phyloP scores from a whole-genome alignment of 2,797 vertebrate genomes.

The Todus mexicanus region DNA sequence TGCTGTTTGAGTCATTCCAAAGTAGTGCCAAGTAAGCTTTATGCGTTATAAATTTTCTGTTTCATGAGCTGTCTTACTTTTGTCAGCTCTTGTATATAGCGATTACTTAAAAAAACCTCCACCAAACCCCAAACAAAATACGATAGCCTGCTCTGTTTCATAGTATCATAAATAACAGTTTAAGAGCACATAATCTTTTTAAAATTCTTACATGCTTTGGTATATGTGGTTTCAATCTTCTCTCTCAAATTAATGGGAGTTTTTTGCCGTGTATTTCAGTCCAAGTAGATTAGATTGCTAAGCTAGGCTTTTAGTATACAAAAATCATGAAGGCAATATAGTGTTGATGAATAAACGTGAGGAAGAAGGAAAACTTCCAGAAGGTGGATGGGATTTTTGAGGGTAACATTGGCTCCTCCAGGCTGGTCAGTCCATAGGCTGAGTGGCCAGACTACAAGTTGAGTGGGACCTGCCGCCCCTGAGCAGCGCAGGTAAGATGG shows the following conservation, averaged over 20 bases:
- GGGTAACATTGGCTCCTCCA: background rate
- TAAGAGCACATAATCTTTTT: background rate
- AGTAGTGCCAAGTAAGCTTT: background rate
- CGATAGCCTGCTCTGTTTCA: background rate
- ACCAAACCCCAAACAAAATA: background rate
- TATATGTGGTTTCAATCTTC: background rate
- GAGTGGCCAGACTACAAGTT: too few species aligned
- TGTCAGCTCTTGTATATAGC: background rate
- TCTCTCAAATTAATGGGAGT: background rate
- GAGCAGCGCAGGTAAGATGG: accelerated
- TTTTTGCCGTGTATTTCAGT: background rate
- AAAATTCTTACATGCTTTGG: background rate
- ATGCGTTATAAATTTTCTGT: background rate
- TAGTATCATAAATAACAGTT: background rate
- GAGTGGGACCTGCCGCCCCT: too few species aligned
- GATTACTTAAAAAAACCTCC: background rate
- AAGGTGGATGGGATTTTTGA: background rate
- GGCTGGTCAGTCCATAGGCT: accelerated
- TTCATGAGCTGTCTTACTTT: background rate
- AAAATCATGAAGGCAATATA: background rate
- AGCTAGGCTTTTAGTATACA: background rate
- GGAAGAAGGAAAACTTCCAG: background rate
- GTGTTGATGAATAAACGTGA: background rate
- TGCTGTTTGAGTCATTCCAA: background rate
- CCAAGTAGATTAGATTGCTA: accelerated